These are phyloP conservation scores for Tethea ocularis DNA, from an alignment of 2,888 invertebrate genomes.

Conservation along the genomic window DNA sequence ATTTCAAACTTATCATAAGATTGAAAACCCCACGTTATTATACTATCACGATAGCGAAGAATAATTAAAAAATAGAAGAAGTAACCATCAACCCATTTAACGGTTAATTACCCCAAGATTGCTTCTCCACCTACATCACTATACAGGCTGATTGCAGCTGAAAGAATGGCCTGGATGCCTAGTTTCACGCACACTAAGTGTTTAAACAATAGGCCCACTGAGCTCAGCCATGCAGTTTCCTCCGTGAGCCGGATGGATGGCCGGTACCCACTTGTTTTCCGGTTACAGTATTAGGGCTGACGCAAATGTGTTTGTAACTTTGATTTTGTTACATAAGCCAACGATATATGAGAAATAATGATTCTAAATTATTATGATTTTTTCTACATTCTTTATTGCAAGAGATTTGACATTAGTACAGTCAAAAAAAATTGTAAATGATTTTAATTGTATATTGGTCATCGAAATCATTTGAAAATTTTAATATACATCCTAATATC, in stretches of 20 bases:
- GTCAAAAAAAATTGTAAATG: too few relatives aligned
- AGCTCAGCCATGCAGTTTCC: slow-evolving; percentile 1
- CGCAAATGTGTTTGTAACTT: background rate
- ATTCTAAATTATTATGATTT: too few relatives aligned
- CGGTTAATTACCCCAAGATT: background rate
- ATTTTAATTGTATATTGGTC: too few relatives aligned
- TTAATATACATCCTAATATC: too few relatives aligned
- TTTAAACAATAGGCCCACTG: slow-evolving; percentile 11
- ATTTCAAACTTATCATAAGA: too few relatives aligned
- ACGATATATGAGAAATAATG: too few relatives aligned
- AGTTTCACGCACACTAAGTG: slow-evolving; percentile 14
- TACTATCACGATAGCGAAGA: background rate
- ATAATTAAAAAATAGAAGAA: too few relatives aligned
- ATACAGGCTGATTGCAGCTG: slow-evolving; percentile 4
- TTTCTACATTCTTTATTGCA: too few relatives aligned
- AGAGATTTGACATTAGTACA: too few relatives aligned
- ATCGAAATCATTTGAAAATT: too few relatives aligned
- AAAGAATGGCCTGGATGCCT: slow-evolving; percentile 12
- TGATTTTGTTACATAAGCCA: background rate
- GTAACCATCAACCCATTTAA: background rate
- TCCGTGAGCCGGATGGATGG: slow-evolving; percentile 20
- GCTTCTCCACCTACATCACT: background rate
- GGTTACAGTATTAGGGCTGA: background rate
- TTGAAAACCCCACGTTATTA: too few relatives aligned
- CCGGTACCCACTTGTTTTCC: slow-evolving; percentile 14